Percentiles rank a stretch among this genome's conserved stretches.
These are phyloP conservation scores for Chlorops oryzae DNA, from an alignment of 1,140 invertebrate species.

Conservation along the genomic window DNA sequence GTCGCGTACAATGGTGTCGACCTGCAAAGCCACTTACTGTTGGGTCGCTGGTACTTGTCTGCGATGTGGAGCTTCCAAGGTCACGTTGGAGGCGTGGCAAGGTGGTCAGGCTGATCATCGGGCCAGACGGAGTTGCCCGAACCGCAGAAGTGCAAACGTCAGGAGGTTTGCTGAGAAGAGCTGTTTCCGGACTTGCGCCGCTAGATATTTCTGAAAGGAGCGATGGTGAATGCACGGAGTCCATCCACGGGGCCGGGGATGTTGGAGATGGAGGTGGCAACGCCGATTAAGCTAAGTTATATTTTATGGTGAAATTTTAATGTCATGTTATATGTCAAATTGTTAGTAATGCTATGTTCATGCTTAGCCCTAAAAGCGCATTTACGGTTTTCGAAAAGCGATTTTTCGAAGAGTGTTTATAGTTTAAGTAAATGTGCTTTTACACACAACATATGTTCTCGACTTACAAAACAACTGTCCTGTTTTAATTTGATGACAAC, in stretches of 20 bases:
- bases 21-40: not conserved
- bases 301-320: too few species aligned
- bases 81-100: constrained; percentile 9
- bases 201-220: not conserved
- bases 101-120: constrained; percentile 19
- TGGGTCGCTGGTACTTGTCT: not conserved
- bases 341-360: too few species aligned
- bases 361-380: too few species aligned
- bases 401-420: too few species aligned
- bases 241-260: not conserved
- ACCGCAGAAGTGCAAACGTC: constrained; percentile 27
- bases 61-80: not conserved
- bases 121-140: constrained; percentile 29
- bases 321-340: too few species aligned
- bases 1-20: not conserved
- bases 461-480: too few species aligned
- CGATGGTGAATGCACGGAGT: not conserved
- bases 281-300: too few species aligned
- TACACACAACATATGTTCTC: too few species aligned
- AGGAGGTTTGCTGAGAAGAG: constrained; percentile 15
- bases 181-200: not conserved
- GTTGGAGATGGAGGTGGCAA: too few species aligned
- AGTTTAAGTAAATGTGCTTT: too few species aligned
- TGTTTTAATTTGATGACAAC: too few species aligned
- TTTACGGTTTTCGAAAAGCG: too few species aligned